Percentiles rank a stretch among this genome's conserved stretches.
phyloP scores from a whole-genome alignment of 92 coral and sea anemone genomes.

The Phenganax subtilis region DNA sequence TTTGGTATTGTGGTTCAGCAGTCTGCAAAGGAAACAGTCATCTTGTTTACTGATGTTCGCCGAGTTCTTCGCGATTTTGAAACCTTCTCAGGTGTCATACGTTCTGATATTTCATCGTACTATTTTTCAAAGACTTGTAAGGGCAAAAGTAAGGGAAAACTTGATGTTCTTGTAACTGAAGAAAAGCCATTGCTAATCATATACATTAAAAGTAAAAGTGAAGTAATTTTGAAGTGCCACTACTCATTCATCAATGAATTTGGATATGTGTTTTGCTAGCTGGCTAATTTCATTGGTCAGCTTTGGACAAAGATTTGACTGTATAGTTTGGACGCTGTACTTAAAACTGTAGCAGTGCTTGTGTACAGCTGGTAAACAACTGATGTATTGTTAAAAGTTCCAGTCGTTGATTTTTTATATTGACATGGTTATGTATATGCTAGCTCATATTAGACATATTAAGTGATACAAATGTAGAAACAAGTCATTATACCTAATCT shows the following conservation, averaged over 20 bases:
- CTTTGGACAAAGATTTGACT: neutral
- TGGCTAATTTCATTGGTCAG: neutral
- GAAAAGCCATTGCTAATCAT: constrained; percentile 48
- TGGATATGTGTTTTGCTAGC: constrained; percentile 46
- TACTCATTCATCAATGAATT: constrained; percentile 45
- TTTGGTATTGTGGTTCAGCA: constrained; percentile 48
- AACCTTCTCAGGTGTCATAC: constrained; percentile 40
- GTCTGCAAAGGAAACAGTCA: constrained; percentile 26
- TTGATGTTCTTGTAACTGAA: constrained; percentile 23
- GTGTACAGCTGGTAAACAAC: too few relatives aligned
- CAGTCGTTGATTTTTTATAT: too few relatives aligned
- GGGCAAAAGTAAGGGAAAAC: constrained; percentile 43
- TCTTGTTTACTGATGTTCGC: constrained; percentile 49
- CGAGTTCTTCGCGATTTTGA: constrained; percentile 55
- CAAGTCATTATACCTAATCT: too few relatives aligned
- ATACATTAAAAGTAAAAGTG: constrained; percentile 42
- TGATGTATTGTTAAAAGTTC: too few relatives aligned
- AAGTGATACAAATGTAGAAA: too few relatives aligned
- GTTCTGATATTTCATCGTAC: constrained; percentile 28
- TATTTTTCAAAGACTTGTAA: constrained; percentile 44
- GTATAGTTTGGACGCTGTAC: neutral
- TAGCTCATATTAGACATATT: too few relatives aligned
- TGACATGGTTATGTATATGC: too few relatives aligned
- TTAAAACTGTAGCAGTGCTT: neutral
- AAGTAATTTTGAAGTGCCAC: constrained; percentile 43